These are phyloP conservation scores for Lepisosteus osseus DNA, from an alignment of 2,113 vertebrate genomes.

Conservation along the genomic window DNA sequence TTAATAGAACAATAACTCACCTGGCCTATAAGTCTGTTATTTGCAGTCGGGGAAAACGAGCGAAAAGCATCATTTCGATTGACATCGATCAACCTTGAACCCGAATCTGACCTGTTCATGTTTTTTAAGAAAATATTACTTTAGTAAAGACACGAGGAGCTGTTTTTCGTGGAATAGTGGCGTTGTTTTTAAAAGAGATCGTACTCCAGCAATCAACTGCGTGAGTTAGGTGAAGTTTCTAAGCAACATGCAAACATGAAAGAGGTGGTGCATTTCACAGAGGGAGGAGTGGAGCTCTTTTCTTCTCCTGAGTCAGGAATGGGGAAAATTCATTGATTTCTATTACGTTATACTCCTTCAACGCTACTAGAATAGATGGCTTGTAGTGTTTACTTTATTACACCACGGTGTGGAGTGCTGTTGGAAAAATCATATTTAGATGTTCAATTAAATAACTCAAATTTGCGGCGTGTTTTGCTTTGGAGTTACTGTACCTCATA, in stretches of 20 bases:
- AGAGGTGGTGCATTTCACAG: no score
- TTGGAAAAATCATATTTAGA: no score
- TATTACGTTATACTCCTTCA: no score
- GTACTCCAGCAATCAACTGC: neutral
- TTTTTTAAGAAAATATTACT: neutral
- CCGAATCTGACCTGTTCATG: neutral
- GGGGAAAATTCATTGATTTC: no score
- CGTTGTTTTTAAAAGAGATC: neutral
- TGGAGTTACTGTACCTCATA: no score
- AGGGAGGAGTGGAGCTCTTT: no score
- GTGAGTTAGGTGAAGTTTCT: neutral
- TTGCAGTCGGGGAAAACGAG: neutral
- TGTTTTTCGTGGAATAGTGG: neutral
- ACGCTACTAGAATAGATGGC: no score
- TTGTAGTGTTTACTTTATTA: no score
- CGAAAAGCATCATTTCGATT: neutral
- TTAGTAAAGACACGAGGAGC: neutral
- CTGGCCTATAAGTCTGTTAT: neutral
- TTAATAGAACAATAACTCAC: slow-evolving; percentile 6
- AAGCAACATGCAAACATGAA: neutral
- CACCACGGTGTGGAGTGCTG: no score
- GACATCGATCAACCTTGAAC: neutral
- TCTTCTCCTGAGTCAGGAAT: no score
- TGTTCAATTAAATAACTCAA: no score
- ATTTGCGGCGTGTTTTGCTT: no score